Base-by-base conservation (phyloP, 2,113 vertebrate genomes). In the Tupaia tana region DNA sequence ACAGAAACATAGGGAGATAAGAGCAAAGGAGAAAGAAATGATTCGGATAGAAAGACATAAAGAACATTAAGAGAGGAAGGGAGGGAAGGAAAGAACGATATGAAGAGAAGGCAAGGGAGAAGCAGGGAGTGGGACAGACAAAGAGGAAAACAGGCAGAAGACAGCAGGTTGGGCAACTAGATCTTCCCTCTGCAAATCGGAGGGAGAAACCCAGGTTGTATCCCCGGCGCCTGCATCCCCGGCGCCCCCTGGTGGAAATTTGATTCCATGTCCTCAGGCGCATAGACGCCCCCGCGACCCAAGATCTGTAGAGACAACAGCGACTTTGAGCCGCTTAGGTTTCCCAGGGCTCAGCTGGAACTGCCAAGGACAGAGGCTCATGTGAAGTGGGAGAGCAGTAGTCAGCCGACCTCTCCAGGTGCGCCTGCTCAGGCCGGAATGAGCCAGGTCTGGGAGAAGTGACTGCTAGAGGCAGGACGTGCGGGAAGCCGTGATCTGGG, bases 51-150 rank as follows among this genome's bases (percentile, higher is more conserved):
- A 70, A 61, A 82, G 19, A 3, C 3, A 70, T 2, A 13, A n/a
- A 29, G 13, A 6, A 69, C 4, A 2, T 11, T 0, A 2, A n/a
- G 27, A 0, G 13, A n/a, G 6, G 13, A 11, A 67, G 13, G 66
- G 25, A 67, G 2, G 6, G 14, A n/a, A 2, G 27, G 3, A 15
- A 6, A 15, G 2, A 8, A 7, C 2, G 27, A 8, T 1, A 25
- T 0, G 6, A 6, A 10, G 25, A 29, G 12, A 27, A 12, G 3
- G 7, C 6, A 25, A n/a, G 4, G 13, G 13, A n/a, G 6, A 11
- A 24, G 20, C 20, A 25, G 22, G 8, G 22, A 25, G 22, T 9
- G 10, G 6, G 25, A 25, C 2, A 3, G 67, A 13, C 15, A 0
- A 1, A 27, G 4, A 1, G 15, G 29, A 4, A 3, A 15, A 6